Conservation (phyloP, 2,888 invertebrate species). For the Eilema griseolum region DNA sequence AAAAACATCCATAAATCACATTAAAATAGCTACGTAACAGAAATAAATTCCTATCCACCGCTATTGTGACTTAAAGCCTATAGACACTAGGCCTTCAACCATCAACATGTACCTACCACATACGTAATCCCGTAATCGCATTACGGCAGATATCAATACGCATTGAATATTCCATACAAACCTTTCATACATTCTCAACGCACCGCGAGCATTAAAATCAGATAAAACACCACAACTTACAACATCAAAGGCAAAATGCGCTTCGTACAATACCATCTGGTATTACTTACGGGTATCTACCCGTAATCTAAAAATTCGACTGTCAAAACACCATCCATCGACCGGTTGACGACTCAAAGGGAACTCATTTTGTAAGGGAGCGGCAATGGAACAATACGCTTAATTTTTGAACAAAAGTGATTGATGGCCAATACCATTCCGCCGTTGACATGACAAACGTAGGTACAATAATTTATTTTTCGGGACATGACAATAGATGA, state of each 20-base stretch:
- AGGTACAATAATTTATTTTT: slow-evolving; percentile 62
- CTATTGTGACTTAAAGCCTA: too few species aligned
- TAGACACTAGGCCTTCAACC: not conserved
- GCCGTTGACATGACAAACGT: slow-evolving; percentile 71
- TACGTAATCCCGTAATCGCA: not conserved
- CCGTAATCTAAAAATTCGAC: slow-evolving; percentile 63
- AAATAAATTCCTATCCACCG: not conserved
- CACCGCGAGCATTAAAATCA: slow-evolving; percentile 37
- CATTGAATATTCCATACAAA: slow-evolving; percentile 17
- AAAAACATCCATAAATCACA: too few species aligned
- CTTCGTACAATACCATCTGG: slow-evolving; percentile 51
- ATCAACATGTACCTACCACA: not conserved
- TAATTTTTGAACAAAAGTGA: slow-evolving; percentile 80
- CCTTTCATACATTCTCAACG: slow-evolving; percentile 39
- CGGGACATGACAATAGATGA: slow-evolving; percentile 60
- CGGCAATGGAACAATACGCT: slow-evolving; percentile 77
- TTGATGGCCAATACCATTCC: slow-evolving; percentile 76
- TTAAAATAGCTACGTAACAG: not conserved
- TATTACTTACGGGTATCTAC: too few species aligned
- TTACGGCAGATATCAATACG: slow-evolving; percentile 12
- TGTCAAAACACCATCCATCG: slow-evolving; percentile 66
- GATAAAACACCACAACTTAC: slow-evolving; percentile 45
- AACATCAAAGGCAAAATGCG: slow-evolving; percentile 46
- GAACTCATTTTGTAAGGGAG: slow-evolving; percentile 71
- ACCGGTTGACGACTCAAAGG: slow-evolving; percentile 60